Base-by-base conservation (phyloP, 2,797 vertebrate species). In the Phrynocephalus vlangalii region DNA sequence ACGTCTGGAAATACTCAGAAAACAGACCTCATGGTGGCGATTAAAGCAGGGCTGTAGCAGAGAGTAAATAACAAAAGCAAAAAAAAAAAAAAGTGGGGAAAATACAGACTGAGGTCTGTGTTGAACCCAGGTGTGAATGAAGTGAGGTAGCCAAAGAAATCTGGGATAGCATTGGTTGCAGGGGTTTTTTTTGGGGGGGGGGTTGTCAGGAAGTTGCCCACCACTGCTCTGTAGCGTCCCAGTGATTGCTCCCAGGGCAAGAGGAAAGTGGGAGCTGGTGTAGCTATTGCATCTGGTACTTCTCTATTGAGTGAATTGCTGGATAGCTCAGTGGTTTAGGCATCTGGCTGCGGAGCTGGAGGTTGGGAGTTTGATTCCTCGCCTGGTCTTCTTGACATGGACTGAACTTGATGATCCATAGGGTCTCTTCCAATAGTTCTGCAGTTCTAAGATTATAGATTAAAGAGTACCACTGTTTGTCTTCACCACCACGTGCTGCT, bases 1-100 rank as follows among this genome's bases (percentile, higher is more conserved):
- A 20, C 11, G 83, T n/a, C 82, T 89, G 38, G 50, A 50, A 81
- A 81, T 0, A 5, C 66, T 83, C 66, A 87, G 83, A 30, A 94
- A 80, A 33, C 38, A 52, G 0, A 1, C 0, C 0, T 71, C 56
- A n/a, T 91, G 8, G 2, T 0, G 0, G 70, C n/a, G 84, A 82
- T 16, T 73, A 75, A 88, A 87, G 86, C 71, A 71, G 28, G 33
- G 76, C 92, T 84, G 10, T 66, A 6, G 18, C 60, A 38, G 33
- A 38, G 56, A 30, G 16, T 26, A 81, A 82, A 78, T 73, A 63
- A 16, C 28, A 87, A 83, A 68, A 81, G 33, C 66, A 48, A 67
- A 48, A 0, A 0, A 67, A 48, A 0, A 0, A 28, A 60, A 6
- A 33, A 75, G 20, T 8, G 33, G 8, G 56, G 38, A 44, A 44